Percentiles rank a stretch among this genome's conserved stretches.
Conservation (phyloP, 2,113 vertebrate genomes). For the Kryptolebias marmoratus region DNA sequence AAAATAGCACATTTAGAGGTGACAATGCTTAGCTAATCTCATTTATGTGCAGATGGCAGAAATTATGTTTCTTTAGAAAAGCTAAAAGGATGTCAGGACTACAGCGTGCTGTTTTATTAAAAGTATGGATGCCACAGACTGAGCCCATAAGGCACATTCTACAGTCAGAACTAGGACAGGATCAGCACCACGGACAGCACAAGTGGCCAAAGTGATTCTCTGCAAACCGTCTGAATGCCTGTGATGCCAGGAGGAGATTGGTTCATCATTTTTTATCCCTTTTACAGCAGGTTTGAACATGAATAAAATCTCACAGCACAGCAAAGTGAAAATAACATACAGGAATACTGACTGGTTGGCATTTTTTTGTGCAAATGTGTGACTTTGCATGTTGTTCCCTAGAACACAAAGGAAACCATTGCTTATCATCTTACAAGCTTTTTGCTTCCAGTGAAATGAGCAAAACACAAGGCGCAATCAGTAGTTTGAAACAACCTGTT, state of each 20-base stretch:
- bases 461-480: constrained; percentile 11
- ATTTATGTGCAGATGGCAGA: background rate
- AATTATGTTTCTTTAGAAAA: background rate
- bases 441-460: constrained; percentile 24
- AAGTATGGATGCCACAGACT: too few relatives aligned
- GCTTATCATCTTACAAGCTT: background rate
- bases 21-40: background rate
- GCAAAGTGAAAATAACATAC: background rate
- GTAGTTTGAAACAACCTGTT: background rate
- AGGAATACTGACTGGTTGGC: too few relatives aligned
- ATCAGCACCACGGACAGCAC: constrained; percentile 28
- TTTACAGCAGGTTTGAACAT: constrained; percentile 4
- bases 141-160: background rate
- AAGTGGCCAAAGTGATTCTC: background rate
- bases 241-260: accelerated
- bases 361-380: constrained; percentile 2
- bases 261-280: constrained; percentile 16
- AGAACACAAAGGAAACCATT: too few relatives aligned
- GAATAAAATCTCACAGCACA: constrained; percentile 15
- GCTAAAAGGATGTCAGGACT: background rate
- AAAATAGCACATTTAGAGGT: background rate
- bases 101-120: background rate
- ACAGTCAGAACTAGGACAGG: background rate
- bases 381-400: background rate
- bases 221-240: constrained; percentile 5